phyloP scores from a whole-genome alignment of 2,888 invertebrate species.

The Nephrocerus scutellatus region DNA sequence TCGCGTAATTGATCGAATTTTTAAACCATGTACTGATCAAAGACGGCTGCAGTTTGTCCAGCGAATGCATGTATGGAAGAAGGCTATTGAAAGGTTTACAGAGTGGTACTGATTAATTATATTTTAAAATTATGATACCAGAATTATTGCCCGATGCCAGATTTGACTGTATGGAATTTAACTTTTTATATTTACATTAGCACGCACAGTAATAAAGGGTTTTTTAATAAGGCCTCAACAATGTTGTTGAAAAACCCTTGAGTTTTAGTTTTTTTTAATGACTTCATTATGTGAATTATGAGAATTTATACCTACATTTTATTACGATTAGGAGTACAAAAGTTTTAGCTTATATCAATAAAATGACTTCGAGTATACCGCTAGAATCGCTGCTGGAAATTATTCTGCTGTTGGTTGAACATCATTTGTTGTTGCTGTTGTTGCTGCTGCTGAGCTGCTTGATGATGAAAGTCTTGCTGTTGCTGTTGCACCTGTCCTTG shows the following conservation, averaged over 20 bases:
- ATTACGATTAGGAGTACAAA: not conserved
- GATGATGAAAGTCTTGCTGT: slow-evolving; percentile 30
- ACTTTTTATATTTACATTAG: too few species aligned
- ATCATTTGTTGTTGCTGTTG: slow-evolving; percentile 70
- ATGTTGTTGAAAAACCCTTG: not conserved
- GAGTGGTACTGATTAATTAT: slow-evolving; percentile 36
- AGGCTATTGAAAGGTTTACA: slow-evolving; percentile 39
- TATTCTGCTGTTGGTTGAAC: slow-evolving; percentile 60
- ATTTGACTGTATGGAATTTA: too few species aligned
- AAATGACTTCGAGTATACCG: slow-evolving; percentile 5
- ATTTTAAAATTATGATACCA: not conserved
- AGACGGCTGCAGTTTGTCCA: slow-evolving; percentile 36
- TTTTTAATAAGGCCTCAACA: too few species aligned
- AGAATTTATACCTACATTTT: not conserved
- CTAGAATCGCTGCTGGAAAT: slow-evolving; percentile 65
- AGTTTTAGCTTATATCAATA: not conserved
- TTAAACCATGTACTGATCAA: too few species aligned
- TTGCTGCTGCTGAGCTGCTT: slow-evolving; percentile 45
- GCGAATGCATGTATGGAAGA: slow-evolving; percentile 37
- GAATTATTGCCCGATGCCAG: slow-evolving; percentile 3
- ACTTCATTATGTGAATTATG: not conserved
- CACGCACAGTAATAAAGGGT: too few species aligned
- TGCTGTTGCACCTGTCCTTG: slow-evolving; percentile 47
- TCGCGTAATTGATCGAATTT: slow-evolving; percentile 56
- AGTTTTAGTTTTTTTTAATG: slow-evolving; percentile 20